These are phyloP conservation scores for Elephantulus edwardii DNA, from an alignment of 2,113 vertebrate species.

Conservation along the genomic window DNA sequence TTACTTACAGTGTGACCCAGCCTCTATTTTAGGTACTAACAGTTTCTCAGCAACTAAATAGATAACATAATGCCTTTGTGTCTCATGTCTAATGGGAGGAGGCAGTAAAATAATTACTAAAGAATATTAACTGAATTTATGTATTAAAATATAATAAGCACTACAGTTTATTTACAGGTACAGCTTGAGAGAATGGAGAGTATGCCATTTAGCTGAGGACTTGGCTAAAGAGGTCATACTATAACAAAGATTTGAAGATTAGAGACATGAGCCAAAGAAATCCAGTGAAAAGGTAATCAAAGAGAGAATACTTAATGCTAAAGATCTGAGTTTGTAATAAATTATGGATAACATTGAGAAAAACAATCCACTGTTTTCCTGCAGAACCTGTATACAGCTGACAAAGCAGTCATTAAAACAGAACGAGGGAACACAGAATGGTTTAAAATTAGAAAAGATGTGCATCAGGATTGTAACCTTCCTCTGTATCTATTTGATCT, in stretches of 20 bases:
- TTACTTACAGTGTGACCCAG: neutral
- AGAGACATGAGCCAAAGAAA: neutral
- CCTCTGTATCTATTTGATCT: too few relatives aligned
- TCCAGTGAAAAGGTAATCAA: neutral
- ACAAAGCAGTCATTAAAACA: too few relatives aligned
- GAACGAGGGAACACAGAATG: too few relatives aligned
- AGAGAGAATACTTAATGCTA: neutral
- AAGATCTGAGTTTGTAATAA: too few relatives aligned
- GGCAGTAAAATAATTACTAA: slow-evolving; percentile 22
- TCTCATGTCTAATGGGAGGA: neutral
- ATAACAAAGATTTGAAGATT: neutral
- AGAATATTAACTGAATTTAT: neutral
- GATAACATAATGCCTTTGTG: neutral
- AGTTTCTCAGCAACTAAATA: slow-evolving; percentile 9
- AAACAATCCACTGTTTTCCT: too few relatives aligned
- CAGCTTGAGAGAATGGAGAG: neutral
- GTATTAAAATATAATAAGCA: neutral
- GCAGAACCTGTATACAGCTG: too few relatives aligned
- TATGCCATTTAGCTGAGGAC: neutral
- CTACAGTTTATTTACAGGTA: neutral
- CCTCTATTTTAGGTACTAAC: neutral
- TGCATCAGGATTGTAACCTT: too few relatives aligned
- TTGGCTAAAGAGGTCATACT: neutral
- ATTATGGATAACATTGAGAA: too few relatives aligned
- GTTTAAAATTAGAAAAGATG: too few relatives aligned